A percentile compares a stretch with the other conserved stretches of the same genome.
phyloP scores from a whole-genome alignment of 1,140 invertebrate genomes.

The Drosophila albomicans region DNA sequence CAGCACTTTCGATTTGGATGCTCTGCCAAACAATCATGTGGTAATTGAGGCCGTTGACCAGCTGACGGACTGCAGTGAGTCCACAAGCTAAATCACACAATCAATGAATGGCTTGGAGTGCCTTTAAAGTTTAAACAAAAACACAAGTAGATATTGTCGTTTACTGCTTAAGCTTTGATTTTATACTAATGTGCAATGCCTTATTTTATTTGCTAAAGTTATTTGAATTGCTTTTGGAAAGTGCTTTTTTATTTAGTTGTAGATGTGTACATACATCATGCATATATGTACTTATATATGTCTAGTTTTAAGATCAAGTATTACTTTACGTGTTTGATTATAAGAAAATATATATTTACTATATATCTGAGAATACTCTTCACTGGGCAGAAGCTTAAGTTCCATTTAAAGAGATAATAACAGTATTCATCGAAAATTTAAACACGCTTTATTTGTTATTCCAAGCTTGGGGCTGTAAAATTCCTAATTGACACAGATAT shows the following conservation, averaged over 20 bases:
- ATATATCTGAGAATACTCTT: conserved; percentile 12
- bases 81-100: conserved; percentile 25
- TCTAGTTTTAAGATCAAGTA: conserved; percentile 43
- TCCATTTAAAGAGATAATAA: neutral
- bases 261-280: conserved; percentile 45
- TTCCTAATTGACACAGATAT: neutral
- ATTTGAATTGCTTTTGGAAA: conserved; percentile 46
- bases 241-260: conserved; percentile 56
- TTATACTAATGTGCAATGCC: conserved; percentile 44
- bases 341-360: conserved; percentile 37
- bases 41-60: conserved; percentile 45
- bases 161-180: conserved; percentile 28
- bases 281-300: conserved; percentile 39
- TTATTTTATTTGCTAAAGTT: conserved; percentile 37
- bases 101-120: conserved; percentile 16
- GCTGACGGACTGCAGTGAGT: conserved; percentile 49
- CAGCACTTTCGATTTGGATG: conserved; percentile 56
- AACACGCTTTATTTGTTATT: neutral
- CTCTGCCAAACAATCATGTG: conserved; percentile 32
- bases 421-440: neutral
- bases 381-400: neutral
- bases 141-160: conserved; percentile 2
- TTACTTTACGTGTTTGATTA: conserved; percentile 35
- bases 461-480: conserved; percentile 2
- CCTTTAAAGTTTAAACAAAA: conserved; percentile 18